Evolutionary conservation across 2,113 vertebrate genomes (phyloP), one percentile per base, ranked within the genome.

Genomic region (Semicossyphus pulcher): DNA sequence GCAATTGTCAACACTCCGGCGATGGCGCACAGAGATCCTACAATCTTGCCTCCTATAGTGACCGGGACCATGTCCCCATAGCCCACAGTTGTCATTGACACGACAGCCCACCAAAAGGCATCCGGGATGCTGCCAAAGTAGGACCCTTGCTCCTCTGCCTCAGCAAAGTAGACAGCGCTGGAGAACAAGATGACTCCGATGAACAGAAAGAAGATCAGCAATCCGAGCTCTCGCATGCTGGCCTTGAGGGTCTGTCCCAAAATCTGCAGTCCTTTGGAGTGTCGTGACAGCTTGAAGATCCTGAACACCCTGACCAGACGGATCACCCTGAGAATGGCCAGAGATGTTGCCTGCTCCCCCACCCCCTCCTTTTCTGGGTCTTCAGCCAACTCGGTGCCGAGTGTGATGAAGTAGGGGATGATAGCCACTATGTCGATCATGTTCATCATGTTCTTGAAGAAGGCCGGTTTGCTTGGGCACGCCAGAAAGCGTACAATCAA

Each of bases 381-480:
- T 82, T 98, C 97, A 0, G 97, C 97, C 93, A 99, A 92, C 94
- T 99, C 98, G 0, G 98, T 99, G 81, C 98, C 97, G 59, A 99
- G 92, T 2, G 98, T 99, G 86, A 99, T 99, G 91, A 99, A 99
- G 77, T 99, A 99, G 15, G 98, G 98, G 83, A 99, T 98, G 92
- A 99, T 99, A 88, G 98, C 97, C 91, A 99, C 98, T 23, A 99
- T 97, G 93, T 99, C 98, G 51, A 99, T 99, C 84, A 94, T 98
- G 90, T 99, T 99, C 98, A 99, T 99, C 88, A 99, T 98, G 92
- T 99, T 98, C 87, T 97, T 97, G 94, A 99, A 99, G 92, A 99
- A 99, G 78, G 97, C 97, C 10, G 98, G 93, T 92, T 99, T 99
- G 92, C 98, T 99, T 57, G 98, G 98, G 74, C 98, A 99, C 67